These are phyloP conservation scores for Sitobion miscanthi DNA, from an alignment of 1,140 invertebrate genomes.

Conservation along the genomic window DNA sequence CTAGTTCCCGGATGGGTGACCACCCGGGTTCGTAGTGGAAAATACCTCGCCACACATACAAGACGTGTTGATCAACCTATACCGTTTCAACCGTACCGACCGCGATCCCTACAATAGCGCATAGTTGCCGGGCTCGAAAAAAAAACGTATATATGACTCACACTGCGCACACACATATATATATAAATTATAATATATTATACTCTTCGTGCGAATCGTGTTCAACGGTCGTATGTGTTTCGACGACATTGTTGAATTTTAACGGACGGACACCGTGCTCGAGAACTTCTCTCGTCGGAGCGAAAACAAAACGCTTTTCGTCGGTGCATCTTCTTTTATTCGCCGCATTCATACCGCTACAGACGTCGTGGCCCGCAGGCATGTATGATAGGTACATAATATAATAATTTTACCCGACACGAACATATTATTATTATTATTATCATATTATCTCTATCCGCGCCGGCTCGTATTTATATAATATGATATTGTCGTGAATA, in stretches of 20 bases:
- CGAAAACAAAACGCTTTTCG: constrained; percentile 10
- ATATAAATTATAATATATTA: neutral
- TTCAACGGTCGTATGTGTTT: neutral
- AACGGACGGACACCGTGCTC: neutral
- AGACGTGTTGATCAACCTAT: no score
- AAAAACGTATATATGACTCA: neutral
- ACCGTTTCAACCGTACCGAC: no score
- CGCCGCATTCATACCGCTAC: no score
- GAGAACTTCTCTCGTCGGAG: neutral
- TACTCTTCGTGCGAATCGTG: neutral
- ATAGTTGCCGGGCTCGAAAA: no score
- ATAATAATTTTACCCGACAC: neutral
- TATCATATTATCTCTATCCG: neutral
- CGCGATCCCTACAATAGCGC: no score
- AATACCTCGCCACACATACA: no score
- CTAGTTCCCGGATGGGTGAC: no score
- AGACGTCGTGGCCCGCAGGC: neutral
- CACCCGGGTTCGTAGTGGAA: no score
- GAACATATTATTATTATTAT: constrained; percentile 4
- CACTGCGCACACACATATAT: neutral
- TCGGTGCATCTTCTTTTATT: neutral
- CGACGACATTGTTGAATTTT: neutral
- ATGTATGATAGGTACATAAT: neutral
- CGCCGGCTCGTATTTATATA: neutral
- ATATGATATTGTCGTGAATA: constrained; percentile 6